A percentile compares a stretch with the other conserved stretches of the same genome.
Evolutionary conservation across 1,140 invertebrate species (phyloP).

Genomic region (Acromyrmex charruanus): DNA sequence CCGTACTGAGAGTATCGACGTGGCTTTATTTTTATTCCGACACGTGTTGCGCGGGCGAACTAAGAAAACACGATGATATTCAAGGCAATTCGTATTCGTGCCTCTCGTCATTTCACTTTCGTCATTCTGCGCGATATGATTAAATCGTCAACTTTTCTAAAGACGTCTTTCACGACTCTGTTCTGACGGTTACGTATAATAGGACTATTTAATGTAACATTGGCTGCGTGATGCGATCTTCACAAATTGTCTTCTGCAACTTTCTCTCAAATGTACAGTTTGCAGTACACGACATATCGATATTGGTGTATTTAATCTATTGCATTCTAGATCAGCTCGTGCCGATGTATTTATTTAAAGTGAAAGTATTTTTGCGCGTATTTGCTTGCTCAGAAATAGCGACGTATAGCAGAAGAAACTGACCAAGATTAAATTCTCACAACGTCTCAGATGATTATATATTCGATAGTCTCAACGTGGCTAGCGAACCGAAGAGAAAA

Average conservation of each 20-base stretch:
- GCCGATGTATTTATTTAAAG: neutral
- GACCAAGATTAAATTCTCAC: constrained; percentile 13
- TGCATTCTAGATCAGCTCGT: no score
- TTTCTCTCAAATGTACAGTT: neutral
- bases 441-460: neutral
- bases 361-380: neutral
- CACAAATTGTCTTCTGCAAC: neutral
- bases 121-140: constrained; percentile 22
- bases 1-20: neutral
- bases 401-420: neutral
- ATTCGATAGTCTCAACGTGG: neutral
- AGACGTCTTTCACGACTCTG: neutral
- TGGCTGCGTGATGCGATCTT: neutral
- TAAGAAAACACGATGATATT: constrained; percentile 23
- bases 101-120: constrained; percentile 48
- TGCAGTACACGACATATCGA: neutral
- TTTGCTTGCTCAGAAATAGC: neutral
- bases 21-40: constrained; percentile 64
- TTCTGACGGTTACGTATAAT: neutral
- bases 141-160: constrained; percentile 14
- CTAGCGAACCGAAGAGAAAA: constrained; percentile 9
- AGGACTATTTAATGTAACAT: neutral
- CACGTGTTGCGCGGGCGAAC: constrained; percentile 43
- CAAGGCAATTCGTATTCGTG: constrained; percentile 29
- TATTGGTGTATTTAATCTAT: constrained; percentile 3